These are phyloP conservation scores for Sorex fumeus DNA, from an alignment of 2,113 vertebrate species.

Conservation along the genomic window DNA sequence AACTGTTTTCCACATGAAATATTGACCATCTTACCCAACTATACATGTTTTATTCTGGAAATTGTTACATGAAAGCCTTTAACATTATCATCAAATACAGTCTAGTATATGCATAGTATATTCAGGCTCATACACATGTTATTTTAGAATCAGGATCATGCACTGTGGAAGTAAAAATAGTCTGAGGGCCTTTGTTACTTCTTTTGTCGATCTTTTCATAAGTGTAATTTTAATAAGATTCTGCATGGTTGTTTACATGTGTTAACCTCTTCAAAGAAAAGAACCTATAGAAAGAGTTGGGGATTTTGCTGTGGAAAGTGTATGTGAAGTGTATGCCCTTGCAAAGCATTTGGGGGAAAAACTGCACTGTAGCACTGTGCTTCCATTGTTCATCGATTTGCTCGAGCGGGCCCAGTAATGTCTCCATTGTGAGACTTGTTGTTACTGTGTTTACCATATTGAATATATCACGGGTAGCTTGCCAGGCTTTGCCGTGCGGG, in stretches of 20 bases:
- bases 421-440: no score
- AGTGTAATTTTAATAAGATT: not conserved
- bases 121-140: not conserved
- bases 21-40: not conserved
- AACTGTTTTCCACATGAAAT: not conserved
- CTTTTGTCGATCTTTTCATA: conserved; percentile 7
- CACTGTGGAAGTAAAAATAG: not conserved
- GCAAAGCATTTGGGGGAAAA: accelerated
- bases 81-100: not conserved
- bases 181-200: not conserved
- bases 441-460: no score
- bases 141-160: not conserved
- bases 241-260: not conserved
- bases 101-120: not conserved
- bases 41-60: not conserved
- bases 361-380: no score
- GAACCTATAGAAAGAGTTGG: not conserved
- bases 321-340: not conserved
- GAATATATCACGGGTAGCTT: no score
- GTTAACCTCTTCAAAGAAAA: not conserved
- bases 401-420: no score
- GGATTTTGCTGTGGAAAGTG: not conserved
- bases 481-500: no score
- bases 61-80: not conserved
- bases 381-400: no score